Percentiles rank a stretch among this genome's conserved stretches.
Evolutionary conservation across 2,797 vertebrate species (phyloP).

Genomic region (Hyperoplus lanceolatus): DNA sequence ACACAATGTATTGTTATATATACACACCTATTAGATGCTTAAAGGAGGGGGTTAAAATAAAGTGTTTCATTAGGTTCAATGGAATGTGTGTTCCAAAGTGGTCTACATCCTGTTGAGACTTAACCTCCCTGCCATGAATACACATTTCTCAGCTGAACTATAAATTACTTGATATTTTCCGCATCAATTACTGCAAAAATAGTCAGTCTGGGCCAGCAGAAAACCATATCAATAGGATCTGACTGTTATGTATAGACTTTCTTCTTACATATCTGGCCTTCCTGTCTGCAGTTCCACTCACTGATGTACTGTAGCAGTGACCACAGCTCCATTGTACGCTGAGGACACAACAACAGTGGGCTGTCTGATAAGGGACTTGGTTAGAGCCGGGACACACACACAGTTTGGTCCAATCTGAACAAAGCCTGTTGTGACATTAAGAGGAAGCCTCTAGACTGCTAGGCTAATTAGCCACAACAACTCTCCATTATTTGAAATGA

Average conservation of each 20-base stretch:
- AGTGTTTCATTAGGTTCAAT: neutral
- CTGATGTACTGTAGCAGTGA: constrained; percentile 29
- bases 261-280: constrained; percentile 36
- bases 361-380: constrained; percentile 63
- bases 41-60: neutral
- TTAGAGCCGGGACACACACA: constrained; percentile 21
- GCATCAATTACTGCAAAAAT: constrained; percentile 7
- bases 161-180: neutral
- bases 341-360: constrained; percentile 70
- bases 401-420: constrained; percentile 48
- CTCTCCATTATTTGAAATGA: constrained; percentile 60
- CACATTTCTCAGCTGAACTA: neutral
- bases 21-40: neutral
- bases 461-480: constrained; percentile 80
- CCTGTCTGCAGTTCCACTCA: constrained; percentile 45
- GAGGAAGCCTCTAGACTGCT: constrained; percentile 68
- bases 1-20: neutral
- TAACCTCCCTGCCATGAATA: neutral
- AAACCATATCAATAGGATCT: constrained; percentile 26
- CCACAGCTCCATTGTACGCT: constrained; percentile 66
- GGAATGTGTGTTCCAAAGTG: neutral
- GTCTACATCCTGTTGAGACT: neutral
- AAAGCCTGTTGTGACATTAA: constrained; percentile 77
- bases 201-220: neutral
- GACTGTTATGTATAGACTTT: constrained; percentile 22